phyloP scores from a whole-genome alignment of 2,113 vertebrate species.

The Mormoops blainvillei region DNA sequence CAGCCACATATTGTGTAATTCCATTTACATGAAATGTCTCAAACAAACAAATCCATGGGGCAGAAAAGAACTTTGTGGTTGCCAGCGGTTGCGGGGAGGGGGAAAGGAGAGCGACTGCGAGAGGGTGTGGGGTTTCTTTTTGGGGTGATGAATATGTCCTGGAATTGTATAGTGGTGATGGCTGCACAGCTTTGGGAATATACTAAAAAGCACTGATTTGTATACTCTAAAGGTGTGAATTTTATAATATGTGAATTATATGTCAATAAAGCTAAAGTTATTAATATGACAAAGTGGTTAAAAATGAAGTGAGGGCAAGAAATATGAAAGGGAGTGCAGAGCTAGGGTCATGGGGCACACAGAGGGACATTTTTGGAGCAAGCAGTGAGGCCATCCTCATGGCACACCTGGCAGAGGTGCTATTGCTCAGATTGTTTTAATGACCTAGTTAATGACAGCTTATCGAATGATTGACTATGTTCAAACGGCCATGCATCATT shows the following conservation, averaged over 20 bases:
- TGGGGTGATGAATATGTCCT: too few relatives aligned
- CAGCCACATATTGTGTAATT: too few relatives aligned
- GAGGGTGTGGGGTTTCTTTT: too few relatives aligned
- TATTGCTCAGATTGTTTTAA: background rate
- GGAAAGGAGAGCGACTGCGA: background rate
- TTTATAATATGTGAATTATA: too few relatives aligned
- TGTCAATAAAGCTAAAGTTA: too few relatives aligned
- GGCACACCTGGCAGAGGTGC: background rate
- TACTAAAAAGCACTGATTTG: too few relatives aligned
- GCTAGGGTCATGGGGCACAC: background rate
- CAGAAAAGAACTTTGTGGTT: background rate
- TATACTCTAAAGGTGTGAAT: too few relatives aligned
- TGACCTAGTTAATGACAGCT: background rate
- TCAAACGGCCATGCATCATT: background rate
- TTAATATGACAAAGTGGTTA: too few relatives aligned
- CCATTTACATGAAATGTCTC: too few relatives aligned
- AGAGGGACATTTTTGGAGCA: background rate
- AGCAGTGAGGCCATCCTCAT: background rate
- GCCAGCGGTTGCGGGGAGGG: background rate
- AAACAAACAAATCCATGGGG: background rate
- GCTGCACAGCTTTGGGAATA: too few relatives aligned
- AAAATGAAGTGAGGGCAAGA: too few relatives aligned
- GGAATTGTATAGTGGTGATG: too few relatives aligned
- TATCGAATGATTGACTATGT: background rate
- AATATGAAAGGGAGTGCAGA: background rate